phyloP scores from a whole-genome alignment of 2,888 invertebrate species.

The Hipparchia semele region DNA sequence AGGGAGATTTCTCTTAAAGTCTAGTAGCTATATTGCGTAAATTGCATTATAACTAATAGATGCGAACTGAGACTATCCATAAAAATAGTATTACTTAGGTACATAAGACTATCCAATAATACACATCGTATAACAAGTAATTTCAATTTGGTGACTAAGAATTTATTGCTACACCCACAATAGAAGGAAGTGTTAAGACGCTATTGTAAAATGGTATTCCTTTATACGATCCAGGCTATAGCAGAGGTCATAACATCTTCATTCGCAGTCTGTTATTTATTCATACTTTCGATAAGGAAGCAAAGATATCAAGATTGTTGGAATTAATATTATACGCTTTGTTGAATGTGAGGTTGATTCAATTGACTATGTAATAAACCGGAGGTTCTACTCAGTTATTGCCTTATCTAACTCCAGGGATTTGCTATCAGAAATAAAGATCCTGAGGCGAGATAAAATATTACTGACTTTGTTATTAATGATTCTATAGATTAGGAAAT shows the following conservation, averaged over 20 bases:
- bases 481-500: constrained; percentile 2
- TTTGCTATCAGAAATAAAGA: constrained; percentile 34
- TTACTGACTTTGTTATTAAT: constrained; percentile 23
- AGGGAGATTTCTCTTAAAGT: too few species aligned
- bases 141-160: constrained; percentile 33
- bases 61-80: too few species aligned
- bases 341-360: constrained; percentile 49
- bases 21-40: neutral
- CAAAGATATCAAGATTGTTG: constrained; percentile 44
- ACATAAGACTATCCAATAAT: constrained; percentile 2
- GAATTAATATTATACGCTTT: constrained; percentile 48
- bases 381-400: constrained; percentile 39
- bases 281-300: constrained; percentile 45
- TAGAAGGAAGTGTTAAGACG: constrained; percentile 39
- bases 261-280: constrained; percentile 43
- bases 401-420: constrained; percentile 33
- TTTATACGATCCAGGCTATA: constrained; percentile 38
- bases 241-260: constrained; percentile 44
- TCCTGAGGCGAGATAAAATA: constrained; percentile 29
- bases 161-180: constrained; percentile 37
- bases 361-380: constrained; percentile 50
- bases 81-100: too few species aligned
- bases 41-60: too few species aligned
- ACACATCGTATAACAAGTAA: constrained; percentile 31
- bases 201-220: constrained; percentile 35